phyloP scores from a whole-genome alignment of 2,113 vertebrate species.

The Oryctolagus cuniculus region mOryCun1.1 NC_091442.1:7719001-7719500 shows the following conservation, averaged over 20 bases:
- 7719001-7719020: neutral
- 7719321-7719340: neutral
- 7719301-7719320: neutral
- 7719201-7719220: neutral
- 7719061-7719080: neutral
- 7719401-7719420: no score
- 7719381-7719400: no score
- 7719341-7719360: neutral
- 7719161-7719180: neutral
- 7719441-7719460: no score
- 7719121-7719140: accelerated
- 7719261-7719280: neutral
- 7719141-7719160: no score
- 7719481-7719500: no score
- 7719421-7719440: no score
- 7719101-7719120: neutral
- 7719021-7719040: neutral
- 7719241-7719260: neutral
- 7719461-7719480: no score
- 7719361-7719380: neutral
- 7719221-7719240: neutral
- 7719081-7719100: no score
- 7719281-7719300: neutral
- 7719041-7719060: neutral
- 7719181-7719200: neutral